These are phyloP conservation scores for Synanthedon formicaeformis DNA, from an alignment of 2,888 invertebrate genomes.

Conservation along the genomic window DNA sequence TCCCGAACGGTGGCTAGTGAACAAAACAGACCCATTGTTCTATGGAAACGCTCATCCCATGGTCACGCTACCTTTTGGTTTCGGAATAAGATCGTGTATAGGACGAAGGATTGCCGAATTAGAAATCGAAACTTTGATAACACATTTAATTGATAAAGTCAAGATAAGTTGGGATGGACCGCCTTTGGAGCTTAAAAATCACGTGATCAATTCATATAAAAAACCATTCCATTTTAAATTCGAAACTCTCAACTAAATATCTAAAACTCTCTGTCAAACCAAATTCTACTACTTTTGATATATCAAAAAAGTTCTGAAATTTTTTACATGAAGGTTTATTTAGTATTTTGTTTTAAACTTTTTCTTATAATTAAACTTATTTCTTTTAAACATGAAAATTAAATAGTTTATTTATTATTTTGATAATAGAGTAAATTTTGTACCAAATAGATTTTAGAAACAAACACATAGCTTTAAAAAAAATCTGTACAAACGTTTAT, in stretches of 20 bases:
- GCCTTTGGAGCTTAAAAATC: constrained; percentile 33
- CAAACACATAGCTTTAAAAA: too few species aligned
- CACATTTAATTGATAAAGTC: constrained; percentile 35
- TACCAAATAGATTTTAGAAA: too few species aligned
- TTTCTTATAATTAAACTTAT: too few species aligned
- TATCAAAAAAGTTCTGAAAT: too few species aligned
- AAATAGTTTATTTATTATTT: too few species aligned
- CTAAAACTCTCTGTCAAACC: too few species aligned
- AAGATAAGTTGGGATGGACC: constrained; percentile 50
- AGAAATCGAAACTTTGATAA: constrained; percentile 71
- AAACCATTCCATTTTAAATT: constrained; percentile 43
- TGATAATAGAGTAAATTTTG: too few species aligned
- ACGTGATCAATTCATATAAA: constrained; percentile 32
- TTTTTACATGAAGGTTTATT: too few species aligned
- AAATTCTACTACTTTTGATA: too few species aligned
- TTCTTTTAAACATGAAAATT: too few species aligned
- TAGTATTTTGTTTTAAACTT: too few species aligned
- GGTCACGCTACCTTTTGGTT: constrained; percentile 75
- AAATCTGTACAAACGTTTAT: too few species aligned
- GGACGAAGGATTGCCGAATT: constrained; percentile 80
- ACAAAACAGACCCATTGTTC: constrained; percentile 49
- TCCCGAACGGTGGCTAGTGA: constrained; percentile 78
- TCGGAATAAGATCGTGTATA: constrained; percentile 76
- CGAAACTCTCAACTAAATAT: constrained; percentile 12
- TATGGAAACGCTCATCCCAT: constrained; percentile 70